These are phyloP conservation scores for Arrhamphus sclerolepis DNA, from an alignment of 2,797 vertebrate species.

Conservation along the genomic window DNA sequence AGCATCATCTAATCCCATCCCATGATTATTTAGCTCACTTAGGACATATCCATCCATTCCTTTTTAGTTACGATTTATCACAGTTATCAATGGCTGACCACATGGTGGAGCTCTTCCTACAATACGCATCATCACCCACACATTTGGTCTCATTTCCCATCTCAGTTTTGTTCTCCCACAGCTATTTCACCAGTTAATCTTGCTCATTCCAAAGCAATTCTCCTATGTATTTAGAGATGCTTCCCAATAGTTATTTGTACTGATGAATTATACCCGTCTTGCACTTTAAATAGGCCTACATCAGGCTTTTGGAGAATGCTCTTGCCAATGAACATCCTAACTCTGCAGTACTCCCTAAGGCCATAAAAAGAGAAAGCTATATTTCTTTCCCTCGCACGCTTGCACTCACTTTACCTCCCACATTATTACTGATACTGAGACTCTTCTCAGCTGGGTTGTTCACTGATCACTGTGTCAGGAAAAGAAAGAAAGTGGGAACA, in stretches of 20 bases:
- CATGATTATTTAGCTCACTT: no score
- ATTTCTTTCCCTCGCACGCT: constrained; percentile 27
- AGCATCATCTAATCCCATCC: no score
- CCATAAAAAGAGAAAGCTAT: constrained; percentile 26
- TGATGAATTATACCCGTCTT: constrained; percentile 40
- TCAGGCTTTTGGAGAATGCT: constrained; percentile 9
- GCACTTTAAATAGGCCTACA: constrained; percentile 36
- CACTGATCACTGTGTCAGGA: constrained; percentile 51
- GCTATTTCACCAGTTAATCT: constrained; percentile 30
- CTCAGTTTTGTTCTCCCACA: not conserved
- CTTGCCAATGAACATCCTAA: constrained; percentile 11
- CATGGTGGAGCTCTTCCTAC: constrained; percentile 23
- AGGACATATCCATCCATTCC: no score
- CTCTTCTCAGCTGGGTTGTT: constrained; percentile 47
- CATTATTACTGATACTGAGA: constrained; percentile 60
- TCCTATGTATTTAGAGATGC: constrained; percentile 30
- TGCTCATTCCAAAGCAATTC: constrained; percentile 33
- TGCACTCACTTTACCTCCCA: constrained; percentile 25
- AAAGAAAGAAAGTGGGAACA: constrained; percentile 13
- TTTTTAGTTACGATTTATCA: no score
- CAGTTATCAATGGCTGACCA: constrained; percentile 1
- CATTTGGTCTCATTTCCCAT: not conserved
- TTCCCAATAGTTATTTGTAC: constrained; percentile 41
- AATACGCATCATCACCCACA: constrained; percentile 1
- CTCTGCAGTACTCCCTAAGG: constrained; percentile 24